Evolutionary conservation across 2,113 vertebrate species (phyloP), one percentile per base, ranked within the genome.

Genomic region (Tragelaphus strepsiceros): DNA sequence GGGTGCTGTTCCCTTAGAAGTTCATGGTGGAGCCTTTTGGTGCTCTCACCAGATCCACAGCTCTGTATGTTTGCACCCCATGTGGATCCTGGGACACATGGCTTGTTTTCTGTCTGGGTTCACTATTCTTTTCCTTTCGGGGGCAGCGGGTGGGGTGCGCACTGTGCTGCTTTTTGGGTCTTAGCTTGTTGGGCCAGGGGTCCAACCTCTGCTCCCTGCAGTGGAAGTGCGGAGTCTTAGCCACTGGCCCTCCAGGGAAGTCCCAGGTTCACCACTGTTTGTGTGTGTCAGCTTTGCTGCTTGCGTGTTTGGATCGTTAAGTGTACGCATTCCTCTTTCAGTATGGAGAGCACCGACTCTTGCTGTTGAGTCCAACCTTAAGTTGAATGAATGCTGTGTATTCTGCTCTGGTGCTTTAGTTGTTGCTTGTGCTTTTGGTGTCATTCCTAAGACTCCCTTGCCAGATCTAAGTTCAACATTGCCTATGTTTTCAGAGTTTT

Each of bases 281-380:
- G 7, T 21, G 39, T 43, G 62, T n/a, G n/a, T 53, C 16, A 7
- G 30, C 46, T 83, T 81, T 61, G 15, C 61, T 62, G 62, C 43
- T 30, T 30, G 22, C 0, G 0, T 12, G 6, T 88, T 28, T 54
- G 46, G 15, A 7, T 12, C 3, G 11, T 28, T n/a, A 62, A 9
- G 11, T 54, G 28, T 15, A 9, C 5, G 28, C 2, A 4, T 54
- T 61, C 19, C 26, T 67, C 54, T 30, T 19, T 58, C 21, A 2
- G 26, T 6, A 1, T 43, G 1, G n/a, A 53, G 56, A 53, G 24
- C 1, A 4, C 16, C 8, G 35, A n/a, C 22, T 77, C 22, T 46
- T 8, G 16, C 26, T 5, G 15, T 6, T 51, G 62, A 62, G 46
- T 35, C 49, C 32, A 28, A 0, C 64, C 67, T 49, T 35, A n/a